phyloP scores from a whole-genome alignment of 2,113 vertebrate species.

The Pelecanoides urinatrix region DNA sequence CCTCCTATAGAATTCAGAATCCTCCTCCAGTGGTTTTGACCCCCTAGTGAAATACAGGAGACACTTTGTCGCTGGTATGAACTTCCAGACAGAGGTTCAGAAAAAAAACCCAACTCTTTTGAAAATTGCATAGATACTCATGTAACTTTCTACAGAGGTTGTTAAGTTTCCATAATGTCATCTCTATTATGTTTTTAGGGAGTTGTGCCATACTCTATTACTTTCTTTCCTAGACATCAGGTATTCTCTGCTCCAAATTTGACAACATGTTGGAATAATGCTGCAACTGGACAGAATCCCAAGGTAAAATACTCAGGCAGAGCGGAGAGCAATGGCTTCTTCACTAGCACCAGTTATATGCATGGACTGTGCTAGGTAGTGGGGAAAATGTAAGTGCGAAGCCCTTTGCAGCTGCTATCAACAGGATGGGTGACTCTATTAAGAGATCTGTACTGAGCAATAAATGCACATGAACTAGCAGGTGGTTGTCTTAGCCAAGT shows the following conservation, averaged over 20 bases:
- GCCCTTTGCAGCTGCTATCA: neutral
- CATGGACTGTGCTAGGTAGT: neutral
- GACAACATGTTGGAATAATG: neutral
- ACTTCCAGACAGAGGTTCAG: neutral
- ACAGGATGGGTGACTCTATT: neutral
- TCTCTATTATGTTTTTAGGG: neutral
- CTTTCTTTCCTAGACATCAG: neutral
- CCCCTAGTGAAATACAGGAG: neutral
- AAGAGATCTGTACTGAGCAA: neutral
- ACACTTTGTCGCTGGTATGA: accelerated
- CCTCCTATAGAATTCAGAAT: neutral
- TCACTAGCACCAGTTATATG: neutral
- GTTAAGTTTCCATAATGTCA: neutral
- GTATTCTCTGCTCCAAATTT: neutral
- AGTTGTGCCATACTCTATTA: neutral
- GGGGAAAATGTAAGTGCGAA: neutral
- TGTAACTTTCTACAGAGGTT: neutral
- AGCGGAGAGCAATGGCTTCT: neutral
- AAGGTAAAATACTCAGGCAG: neutral
- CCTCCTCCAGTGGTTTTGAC: neutral
- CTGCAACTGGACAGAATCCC: neutral
- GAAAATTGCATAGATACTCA: neutral
- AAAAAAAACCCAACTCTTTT: neutral
- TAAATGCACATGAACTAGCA: constrained; percentile 28
- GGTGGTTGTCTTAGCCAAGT: constrained; percentile 40